phyloP scores from a whole-genome alignment of 2,113 vertebrate genomes.

The Acrocephalus kingi region DNA sequence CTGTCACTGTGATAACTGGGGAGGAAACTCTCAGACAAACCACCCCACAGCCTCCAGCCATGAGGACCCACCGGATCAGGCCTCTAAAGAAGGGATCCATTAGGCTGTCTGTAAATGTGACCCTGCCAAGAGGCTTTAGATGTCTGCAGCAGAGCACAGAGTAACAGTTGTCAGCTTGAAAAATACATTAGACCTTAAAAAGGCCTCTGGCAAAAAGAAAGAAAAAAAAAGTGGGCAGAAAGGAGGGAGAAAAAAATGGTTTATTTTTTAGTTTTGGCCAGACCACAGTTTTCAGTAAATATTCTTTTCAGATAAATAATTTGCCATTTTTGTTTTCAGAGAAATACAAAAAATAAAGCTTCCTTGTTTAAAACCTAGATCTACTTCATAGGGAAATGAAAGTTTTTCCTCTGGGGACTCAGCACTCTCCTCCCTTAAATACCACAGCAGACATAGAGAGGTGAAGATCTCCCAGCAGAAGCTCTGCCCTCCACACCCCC shows the following conservation, averaged over 20 bases:
- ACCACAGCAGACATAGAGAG: neutral
- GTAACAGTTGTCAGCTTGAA: neutral
- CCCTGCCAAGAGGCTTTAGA: neutral
- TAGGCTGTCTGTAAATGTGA: neutral
- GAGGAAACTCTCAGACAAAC: neutral
- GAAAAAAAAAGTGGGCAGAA: neutral
- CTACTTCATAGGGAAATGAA: neutral
- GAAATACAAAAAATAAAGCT: neutral
- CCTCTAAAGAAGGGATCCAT: too few species aligned
- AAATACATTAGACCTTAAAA: neutral
- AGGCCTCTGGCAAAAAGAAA: neutral
- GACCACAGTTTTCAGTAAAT: neutral
- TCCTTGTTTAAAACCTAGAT: neutral
- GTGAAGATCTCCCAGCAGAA: neutral
- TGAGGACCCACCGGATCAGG: fast-evolving
- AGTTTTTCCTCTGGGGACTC: neutral
- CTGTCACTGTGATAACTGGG: neutral
- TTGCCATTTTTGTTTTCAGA: neutral
- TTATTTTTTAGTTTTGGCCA: neutral
- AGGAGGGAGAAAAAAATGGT: neutral
- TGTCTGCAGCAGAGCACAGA: neutral
- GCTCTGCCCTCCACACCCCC: neutral
- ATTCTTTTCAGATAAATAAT: neutral
- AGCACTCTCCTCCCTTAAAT: neutral
- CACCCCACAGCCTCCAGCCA: neutral